A percentile compares a stretch with the other conserved stretches of the same genome.
phyloP scores from a whole-genome alignment of 2,888 invertebrate species.

The Onchidella celtica region DNA sequence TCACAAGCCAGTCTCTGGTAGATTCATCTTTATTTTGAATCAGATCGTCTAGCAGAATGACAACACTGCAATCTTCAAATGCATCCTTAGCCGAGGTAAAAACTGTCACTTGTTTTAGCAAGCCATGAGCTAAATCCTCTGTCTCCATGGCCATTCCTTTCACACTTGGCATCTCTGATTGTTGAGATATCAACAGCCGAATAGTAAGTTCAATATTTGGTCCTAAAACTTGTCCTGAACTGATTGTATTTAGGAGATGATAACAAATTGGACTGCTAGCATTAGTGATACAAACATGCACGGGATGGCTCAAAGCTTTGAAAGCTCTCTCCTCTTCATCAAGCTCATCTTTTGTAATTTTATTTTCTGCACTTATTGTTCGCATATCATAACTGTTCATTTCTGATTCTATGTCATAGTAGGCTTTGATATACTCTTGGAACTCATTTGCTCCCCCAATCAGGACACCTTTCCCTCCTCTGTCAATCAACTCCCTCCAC shows the following conservation, averaged over 20 bases:
- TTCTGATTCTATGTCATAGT: constrained; percentile 77
- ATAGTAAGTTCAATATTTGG: constrained; percentile 69
- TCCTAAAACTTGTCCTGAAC: constrained; percentile 75
- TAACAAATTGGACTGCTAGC: constrained; percentile 73
- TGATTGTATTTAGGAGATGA: constrained; percentile 38
- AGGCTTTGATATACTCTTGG: constrained; percentile 77
- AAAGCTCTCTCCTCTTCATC: constrained; percentile 70
- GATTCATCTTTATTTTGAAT: constrained; percentile 56
- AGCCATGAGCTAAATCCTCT: constrained; percentile 69
- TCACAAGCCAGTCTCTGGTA: constrained; percentile 67
- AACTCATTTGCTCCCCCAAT: constrained; percentile 79
- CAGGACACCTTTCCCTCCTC: constrained; percentile 79
- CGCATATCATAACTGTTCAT: constrained; percentile 73
- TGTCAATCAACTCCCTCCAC: constrained; percentile 80
- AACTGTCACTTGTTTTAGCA: constrained; percentile 65
- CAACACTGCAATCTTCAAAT: constrained; percentile 70
- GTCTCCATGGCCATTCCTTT: constrained; percentile 75
- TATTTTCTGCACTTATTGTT: constrained; percentile 75
- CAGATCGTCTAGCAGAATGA: constrained; percentile 72
- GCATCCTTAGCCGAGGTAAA: constrained; percentile 55
- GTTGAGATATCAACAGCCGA: constrained; percentile 60
- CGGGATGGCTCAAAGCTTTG: constrained; percentile 67
- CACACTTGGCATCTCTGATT: constrained; percentile 56
- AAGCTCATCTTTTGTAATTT: constrained; percentile 66
- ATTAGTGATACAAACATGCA: constrained; percentile 76